Conservation (phyloP, 1,140 invertebrate genomes). For the Magallana angulata region DNA sequence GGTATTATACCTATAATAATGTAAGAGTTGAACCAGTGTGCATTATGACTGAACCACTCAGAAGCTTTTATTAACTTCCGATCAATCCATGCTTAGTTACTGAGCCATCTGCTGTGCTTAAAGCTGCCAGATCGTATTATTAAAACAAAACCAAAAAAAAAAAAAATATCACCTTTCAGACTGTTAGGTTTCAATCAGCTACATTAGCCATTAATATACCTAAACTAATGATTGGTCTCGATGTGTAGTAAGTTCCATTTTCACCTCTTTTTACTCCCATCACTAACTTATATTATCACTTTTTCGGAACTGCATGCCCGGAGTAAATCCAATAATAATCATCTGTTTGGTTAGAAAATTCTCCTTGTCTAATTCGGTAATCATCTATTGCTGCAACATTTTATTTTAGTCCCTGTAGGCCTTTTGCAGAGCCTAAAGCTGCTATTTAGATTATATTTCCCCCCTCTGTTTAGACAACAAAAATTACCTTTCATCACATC, state of each 20-base stretch:
- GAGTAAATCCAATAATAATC: slow-evolving; percentile 30
- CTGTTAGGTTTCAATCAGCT: not conserved
- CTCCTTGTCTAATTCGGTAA: not conserved
- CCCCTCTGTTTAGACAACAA: no score
- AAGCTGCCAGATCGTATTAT: not conserved
- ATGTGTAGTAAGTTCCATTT: not conserved
- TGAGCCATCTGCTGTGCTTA: slow-evolving; percentile 8
- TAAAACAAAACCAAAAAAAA: not conserved
- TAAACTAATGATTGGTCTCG: no score
- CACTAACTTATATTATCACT: not conserved
- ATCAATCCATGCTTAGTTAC: slow-evolving; percentile 28
- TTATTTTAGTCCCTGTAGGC: no score
- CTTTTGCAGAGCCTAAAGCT: no score
- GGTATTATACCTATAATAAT: not conserved
- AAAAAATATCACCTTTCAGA: not conserved
- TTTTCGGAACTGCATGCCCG: not conserved
- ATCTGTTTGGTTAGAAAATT: not conserved
- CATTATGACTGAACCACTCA: not conserved
- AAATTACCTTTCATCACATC: no score
- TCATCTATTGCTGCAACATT: no score
- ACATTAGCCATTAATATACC: no score
- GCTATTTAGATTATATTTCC: no score
- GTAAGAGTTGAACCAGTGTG: slow-evolving; percentile 4
- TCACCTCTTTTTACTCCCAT: not conserved
- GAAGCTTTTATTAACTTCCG: slow-evolving; percentile 14